A percentile compares a stretch with the other conserved stretches of the same genome.
These are phyloP conservation scores for Leptinotarsa haldemani DNA, from an alignment of 2,888 invertebrate species.

Conservation along the genomic window DNA sequence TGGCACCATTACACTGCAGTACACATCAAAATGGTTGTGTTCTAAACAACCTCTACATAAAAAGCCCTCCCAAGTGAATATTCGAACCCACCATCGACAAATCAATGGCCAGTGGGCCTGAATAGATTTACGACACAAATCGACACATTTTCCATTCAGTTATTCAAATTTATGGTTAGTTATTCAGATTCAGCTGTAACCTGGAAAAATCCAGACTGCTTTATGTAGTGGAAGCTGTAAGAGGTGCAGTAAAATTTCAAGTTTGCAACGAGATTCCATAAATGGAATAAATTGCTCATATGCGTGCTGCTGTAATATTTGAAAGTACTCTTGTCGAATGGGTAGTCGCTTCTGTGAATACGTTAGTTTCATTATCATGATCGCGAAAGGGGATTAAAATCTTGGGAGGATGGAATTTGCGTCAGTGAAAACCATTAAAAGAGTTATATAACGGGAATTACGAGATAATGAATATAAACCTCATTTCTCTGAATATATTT, in stretches of 20 bases:
- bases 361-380: background rate
- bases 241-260: constrained; percentile 2
- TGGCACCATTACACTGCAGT: no score
- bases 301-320: constrained; percentile 3
- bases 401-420: no score
- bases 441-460: no score
- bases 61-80: background rate
- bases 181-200: constrained; percentile 42
- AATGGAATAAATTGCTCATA: constrained; percentile 13
- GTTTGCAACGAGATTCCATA: background rate
- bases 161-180: constrained; percentile 53
- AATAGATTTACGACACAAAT: constrained; percentile 52
- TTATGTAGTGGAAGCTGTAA: constrained; percentile 14
- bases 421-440: no score
- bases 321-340: background rate
- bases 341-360: background rate
- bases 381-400: no score
- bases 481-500: no score
- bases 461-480: no score
- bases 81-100: constrained; percentile 5
- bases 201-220: constrained; percentile 25
- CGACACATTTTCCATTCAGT: constrained; percentile 50
- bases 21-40: no score
- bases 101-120: background rate
- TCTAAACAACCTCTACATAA: no score